Evolutionary conservation across 2,113 vertebrate genomes (phyloP).

Genomic region (Equus przewalskii): DNA sequence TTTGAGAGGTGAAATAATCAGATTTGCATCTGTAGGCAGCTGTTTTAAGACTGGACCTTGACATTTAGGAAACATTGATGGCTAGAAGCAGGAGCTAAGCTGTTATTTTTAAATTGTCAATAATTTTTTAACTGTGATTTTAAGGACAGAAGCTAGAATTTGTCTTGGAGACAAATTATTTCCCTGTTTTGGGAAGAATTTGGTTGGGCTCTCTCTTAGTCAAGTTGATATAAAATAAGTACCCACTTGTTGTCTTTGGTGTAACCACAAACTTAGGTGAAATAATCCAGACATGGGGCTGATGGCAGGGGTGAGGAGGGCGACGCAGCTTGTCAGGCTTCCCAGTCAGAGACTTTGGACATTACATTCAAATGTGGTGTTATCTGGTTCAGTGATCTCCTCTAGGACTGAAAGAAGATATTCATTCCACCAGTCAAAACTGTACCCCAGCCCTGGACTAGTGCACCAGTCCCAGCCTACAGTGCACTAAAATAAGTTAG

Average conservation of each 20-base stretch:
- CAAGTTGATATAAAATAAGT: neutral
- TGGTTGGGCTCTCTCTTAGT: neutral
- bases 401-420: neutral
- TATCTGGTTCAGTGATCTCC: neutral
- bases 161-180: neutral
- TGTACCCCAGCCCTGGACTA: neutral
- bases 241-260: neutral
- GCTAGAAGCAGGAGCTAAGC: neutral
- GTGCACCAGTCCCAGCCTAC: neutral
- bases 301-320: neutral
- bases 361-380: neutral
- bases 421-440: neutral
- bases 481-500: neutral
- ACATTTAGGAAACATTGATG: neutral
- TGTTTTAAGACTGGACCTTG: neutral
- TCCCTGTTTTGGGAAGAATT: neutral
- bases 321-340: neutral
- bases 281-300: neutral
- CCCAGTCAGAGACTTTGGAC: neutral
- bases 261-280: neutral
- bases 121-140: neutral
- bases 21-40: neutral
- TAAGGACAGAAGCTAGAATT: neutral
- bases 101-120: neutral
- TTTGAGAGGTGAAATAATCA: neutral